A percentile compares a stretch with the other conserved stretches of the same genome.
Conservation (phyloP, 2,888 invertebrate genomes). For the Ennomos erosarius region DNA sequence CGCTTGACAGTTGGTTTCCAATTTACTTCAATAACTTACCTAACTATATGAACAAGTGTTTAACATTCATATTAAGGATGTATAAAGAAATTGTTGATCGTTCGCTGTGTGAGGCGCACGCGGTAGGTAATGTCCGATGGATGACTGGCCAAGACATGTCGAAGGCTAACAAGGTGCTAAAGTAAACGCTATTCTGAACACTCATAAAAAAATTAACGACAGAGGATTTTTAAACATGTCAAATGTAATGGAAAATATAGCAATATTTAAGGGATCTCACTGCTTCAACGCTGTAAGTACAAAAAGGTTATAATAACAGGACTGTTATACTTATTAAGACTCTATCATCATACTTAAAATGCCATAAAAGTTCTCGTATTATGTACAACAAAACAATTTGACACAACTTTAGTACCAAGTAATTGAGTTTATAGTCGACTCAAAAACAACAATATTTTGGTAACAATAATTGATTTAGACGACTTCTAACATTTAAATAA, state of each 20-base stretch:
- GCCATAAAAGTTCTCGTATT: constrained; percentile 21
- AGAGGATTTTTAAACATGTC: constrained; percentile 56
- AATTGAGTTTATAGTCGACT: constrained; percentile 29
- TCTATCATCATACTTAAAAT: constrained; percentile 30
- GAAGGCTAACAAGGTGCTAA: constrained; percentile 81
- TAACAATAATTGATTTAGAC: too few species aligned
- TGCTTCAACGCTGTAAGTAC: constrained; percentile 19
- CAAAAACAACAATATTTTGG: constrained; percentile 28
- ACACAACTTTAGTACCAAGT: constrained; percentile 20
- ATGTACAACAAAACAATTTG: constrained; percentile 14
- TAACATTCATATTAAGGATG: constrained; percentile 20
- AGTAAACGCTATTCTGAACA: constrained; percentile 73
- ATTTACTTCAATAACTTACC: constrained; percentile 17
- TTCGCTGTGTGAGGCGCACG: constrained; percentile 51
- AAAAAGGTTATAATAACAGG: too few species aligned
- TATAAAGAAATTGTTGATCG: constrained; percentile 36
- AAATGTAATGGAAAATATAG: constrained; percentile 53
- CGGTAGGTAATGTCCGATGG: constrained; percentile 68
- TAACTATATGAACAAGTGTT: constrained; percentile 21
- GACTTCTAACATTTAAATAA: too few species aligned
- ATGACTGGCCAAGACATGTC: constrained; percentile 57
- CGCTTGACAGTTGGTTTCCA: constrained; percentile 22
- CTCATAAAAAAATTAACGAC: constrained; percentile 68
- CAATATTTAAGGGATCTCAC: constrained; percentile 37
- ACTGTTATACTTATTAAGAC: constrained; percentile 31